These are phyloP conservation scores for Lampris megalopsis DNA, from an alignment of 2,113 vertebrate genomes.

Conservation along the genomic window DNA sequence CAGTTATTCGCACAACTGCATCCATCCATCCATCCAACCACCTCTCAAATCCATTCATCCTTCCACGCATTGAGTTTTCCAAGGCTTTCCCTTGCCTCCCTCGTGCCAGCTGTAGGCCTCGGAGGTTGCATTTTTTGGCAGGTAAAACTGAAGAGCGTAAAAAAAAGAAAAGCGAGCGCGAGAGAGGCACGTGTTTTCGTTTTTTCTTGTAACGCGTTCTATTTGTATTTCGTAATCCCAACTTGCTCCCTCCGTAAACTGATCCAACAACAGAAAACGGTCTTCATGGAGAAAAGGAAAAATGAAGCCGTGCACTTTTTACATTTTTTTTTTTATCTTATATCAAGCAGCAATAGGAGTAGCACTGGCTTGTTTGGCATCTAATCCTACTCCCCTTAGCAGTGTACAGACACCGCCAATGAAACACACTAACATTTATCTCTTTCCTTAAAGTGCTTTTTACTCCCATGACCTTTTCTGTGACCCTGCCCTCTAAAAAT, in stretches of 20 bases:
- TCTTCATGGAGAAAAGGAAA: conserved; percentile 28
- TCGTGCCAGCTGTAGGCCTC: conserved; percentile 33
- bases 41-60: conserved; percentile 16
- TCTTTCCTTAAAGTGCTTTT: background rate
- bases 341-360: conserved; percentile 50
- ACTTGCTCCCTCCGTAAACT: conserved; percentile 46
- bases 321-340: conserved; percentile 25
- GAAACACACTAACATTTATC: background rate
- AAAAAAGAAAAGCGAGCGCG: conserved; percentile 3
- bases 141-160: conserved; percentile 12
- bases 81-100: conserved; percentile 59
- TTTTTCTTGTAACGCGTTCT: conserved; percentile 27
- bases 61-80: conserved; percentile 43
- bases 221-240: conserved; percentile 30
- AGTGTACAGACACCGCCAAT: background rate
- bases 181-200: conserved; percentile 10
- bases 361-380: conserved; percentile 29
- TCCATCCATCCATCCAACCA: conserved; percentile 5
- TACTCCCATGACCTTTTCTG: background rate
- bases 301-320: conserved; percentile 24
- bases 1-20: conserved; percentile 53
- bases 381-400: background rate
- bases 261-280: conserved; percentile 5
- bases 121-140: conserved; percentile 36
- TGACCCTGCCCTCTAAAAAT: conserved; percentile 27